phyloP scores from a whole-genome alignment of 2,797 vertebrate species.

The Sebastes glaucus region DNA sequence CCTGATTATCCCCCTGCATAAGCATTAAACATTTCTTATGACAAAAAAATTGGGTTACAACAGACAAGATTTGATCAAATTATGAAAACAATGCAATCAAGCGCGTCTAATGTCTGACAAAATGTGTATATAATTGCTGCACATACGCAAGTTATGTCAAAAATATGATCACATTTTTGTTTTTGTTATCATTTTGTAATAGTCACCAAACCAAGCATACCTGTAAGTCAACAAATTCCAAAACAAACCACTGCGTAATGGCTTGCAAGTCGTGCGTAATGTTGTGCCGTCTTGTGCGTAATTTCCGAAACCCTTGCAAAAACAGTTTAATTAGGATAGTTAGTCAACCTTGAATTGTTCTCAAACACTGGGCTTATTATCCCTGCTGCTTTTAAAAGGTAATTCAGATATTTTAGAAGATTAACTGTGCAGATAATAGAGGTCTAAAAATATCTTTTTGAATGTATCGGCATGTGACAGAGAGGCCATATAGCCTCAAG shows the following conservation, averaged over 20 bases:
- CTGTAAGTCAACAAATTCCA: neutral
- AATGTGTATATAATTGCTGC: neutral
- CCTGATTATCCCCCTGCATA: neutral
- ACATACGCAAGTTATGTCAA: neutral
- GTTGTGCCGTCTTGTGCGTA: constrained; percentile 2
- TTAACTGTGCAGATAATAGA: neutral
- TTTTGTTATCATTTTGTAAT: neutral
- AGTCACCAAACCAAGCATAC: neutral
- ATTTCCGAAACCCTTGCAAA: neutral
- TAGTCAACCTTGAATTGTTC: neutral
- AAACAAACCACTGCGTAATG: neutral
- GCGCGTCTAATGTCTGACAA: neutral
- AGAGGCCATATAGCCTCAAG: constrained; percentile 6
- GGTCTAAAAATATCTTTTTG: neutral
- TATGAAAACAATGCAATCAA: neutral
- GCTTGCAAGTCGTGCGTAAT: constrained; percentile 9
- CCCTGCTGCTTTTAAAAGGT: neutral
- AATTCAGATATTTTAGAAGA: neutral
- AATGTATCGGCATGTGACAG: constrained; percentile 31
- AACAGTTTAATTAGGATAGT: neutral
- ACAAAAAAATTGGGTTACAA: neutral
- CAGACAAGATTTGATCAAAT: neutral
- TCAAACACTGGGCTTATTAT: neutral
- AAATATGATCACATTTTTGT: neutral
- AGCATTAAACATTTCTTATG: neutral